A percentile compares a stretch with the other conserved stretches of the same genome.
Conservation (phyloP, 2,888 invertebrate genomes). For the Ennomos fuscantarius region DNA sequence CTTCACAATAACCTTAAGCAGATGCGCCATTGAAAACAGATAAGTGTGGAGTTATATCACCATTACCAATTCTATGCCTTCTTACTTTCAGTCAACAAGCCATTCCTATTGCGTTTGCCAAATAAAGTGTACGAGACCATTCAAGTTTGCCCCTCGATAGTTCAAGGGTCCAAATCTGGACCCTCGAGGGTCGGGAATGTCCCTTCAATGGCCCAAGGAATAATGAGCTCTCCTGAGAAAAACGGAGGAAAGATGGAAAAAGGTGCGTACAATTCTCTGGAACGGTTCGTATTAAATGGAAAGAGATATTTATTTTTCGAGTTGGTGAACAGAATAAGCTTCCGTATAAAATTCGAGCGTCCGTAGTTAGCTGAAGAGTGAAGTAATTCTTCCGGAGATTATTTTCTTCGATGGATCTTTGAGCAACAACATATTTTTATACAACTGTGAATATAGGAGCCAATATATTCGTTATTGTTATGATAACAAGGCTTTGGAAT, state of each 20-base stretch:
- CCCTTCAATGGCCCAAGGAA: slow-evolving; percentile 46
- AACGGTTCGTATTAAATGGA: slow-evolving; percentile 47
- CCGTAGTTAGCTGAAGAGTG: slow-evolving; percentile 26
- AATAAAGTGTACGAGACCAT: slow-evolving; percentile 52
- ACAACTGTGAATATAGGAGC: background rate
- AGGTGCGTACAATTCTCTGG: slow-evolving; percentile 44
- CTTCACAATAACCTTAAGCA: slow-evolving; percentile 4
- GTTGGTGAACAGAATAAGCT: slow-evolving; percentile 40
- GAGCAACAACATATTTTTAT: background rate
- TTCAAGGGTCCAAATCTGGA: slow-evolving; percentile 45
- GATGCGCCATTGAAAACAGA: slow-evolving; percentile 25
- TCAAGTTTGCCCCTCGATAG: slow-evolving; percentile 47
- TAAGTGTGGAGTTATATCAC: slow-evolving; percentile 27
- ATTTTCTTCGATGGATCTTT: background rate
- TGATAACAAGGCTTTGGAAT: background rate
- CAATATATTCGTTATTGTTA: too few relatives aligned
- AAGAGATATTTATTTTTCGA: slow-evolving; percentile 44
- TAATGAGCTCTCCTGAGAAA: slow-evolving; percentile 49
- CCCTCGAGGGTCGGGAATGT: slow-evolving; percentile 40
- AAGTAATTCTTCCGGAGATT: slow-evolving; percentile 13
- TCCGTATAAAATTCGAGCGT: slow-evolving; percentile 26
- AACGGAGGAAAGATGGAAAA: slow-evolving; percentile 43
- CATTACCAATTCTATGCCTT: slow-evolving; percentile 34
- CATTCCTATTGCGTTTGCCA: slow-evolving; percentile 49
- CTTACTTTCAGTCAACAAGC: slow-evolving; percentile 35